A percentile compares a stretch with the other conserved stretches of the same genome.
These are phyloP conservation scores for Antechinus stuartii DNA, from an alignment of 2,113 vertebrate genomes.

Conservation along the genomic window DNA sequence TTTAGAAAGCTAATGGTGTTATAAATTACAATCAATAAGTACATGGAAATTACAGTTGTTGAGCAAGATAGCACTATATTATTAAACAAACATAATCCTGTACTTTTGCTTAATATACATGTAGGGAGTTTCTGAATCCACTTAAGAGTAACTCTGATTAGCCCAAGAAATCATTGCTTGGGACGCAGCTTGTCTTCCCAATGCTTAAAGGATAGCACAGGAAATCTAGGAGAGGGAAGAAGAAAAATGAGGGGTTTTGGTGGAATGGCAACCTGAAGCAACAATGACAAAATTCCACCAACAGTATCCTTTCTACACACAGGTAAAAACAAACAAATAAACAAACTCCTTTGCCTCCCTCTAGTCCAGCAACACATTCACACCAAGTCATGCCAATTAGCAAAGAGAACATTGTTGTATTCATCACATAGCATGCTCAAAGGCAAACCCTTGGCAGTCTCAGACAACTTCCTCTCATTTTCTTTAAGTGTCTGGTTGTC, in stretches of 20 bases:
- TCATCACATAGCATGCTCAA: constrained; percentile 76
- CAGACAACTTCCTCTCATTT: constrained; percentile 54
- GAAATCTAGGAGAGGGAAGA: constrained; percentile 50
- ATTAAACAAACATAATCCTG: constrained; percentile 84
- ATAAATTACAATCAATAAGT: constrained; percentile 91
- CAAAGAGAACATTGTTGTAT: constrained; percentile 70
- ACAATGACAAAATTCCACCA: constrained; percentile 4
- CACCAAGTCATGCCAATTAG: constrained; percentile 72
- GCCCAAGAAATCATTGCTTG: constrained; percentile 71
- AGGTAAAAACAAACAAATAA: background rate
- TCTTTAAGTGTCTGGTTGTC: constrained; percentile 60
- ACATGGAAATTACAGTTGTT: constrained; percentile 89
- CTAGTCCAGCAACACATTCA: constrained; percentile 67
- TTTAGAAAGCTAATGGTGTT: constrained; percentile 90
- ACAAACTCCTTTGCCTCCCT: constrained; percentile 63
- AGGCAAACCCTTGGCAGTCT: constrained; percentile 73
- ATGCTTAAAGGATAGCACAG: constrained; percentile 69
- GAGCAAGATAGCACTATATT: constrained; percentile 83
- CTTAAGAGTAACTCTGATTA: constrained; percentile 78
- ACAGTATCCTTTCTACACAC: constrained; percentile 39
- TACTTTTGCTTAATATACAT: constrained; percentile 79
- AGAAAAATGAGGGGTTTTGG: constrained; percentile 69
- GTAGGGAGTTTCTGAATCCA: constrained; percentile 71
- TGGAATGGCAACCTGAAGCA: constrained; percentile 79
- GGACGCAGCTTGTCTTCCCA: constrained; percentile 70